These are phyloP conservation scores for Salticus scenicus DNA, from an alignment of 2,888 invertebrate genomes.

Conservation along the genomic window DNA sequence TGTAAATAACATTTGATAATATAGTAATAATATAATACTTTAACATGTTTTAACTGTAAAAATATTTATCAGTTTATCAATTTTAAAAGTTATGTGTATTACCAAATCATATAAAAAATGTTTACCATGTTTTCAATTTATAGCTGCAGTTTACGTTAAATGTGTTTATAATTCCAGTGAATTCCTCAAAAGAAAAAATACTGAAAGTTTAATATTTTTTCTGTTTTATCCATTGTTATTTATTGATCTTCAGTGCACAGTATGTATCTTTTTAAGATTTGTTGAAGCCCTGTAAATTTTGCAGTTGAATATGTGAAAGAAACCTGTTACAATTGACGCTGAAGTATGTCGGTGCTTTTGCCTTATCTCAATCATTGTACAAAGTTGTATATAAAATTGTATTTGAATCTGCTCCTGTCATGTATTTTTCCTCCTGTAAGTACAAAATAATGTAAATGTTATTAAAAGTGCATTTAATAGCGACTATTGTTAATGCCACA, in stretches of 20 bases:
- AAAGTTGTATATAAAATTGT: slow-evolving; percentile 37
- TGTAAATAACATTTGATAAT: too few relatives aligned
- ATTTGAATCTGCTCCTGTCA: slow-evolving; percentile 43
- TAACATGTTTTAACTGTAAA: too few relatives aligned
- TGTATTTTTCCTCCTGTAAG: slow-evolving; percentile 44
- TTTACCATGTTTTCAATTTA: too few relatives aligned
- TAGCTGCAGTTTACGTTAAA: too few relatives aligned
- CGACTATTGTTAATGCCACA: slow-evolving; percentile 4
- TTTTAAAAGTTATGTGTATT: too few relatives aligned
- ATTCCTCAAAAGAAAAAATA: too few relatives aligned
- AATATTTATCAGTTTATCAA: too few relatives aligned
- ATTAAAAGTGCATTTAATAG: slow-evolving; percentile 63
- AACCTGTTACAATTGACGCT: background rate
- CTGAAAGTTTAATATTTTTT: too few relatives aligned
- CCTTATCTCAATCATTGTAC: slow-evolving; percentile 39
- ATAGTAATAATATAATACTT: too few relatives aligned
- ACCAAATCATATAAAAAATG: too few relatives aligned
- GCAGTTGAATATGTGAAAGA: background rate
- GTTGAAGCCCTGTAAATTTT: slow-evolving; percentile 8
- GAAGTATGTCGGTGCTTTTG: slow-evolving; percentile 44
- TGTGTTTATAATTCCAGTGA: too few relatives aligned
- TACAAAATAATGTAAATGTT: slow-evolving; percentile 37
- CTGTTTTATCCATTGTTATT: too few relatives aligned
- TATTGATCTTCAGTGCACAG: background rate
- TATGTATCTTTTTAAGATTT: background rate